Conservation (phyloP, 2,888 invertebrate species). For the Brachylomia viminalis region DNA sequence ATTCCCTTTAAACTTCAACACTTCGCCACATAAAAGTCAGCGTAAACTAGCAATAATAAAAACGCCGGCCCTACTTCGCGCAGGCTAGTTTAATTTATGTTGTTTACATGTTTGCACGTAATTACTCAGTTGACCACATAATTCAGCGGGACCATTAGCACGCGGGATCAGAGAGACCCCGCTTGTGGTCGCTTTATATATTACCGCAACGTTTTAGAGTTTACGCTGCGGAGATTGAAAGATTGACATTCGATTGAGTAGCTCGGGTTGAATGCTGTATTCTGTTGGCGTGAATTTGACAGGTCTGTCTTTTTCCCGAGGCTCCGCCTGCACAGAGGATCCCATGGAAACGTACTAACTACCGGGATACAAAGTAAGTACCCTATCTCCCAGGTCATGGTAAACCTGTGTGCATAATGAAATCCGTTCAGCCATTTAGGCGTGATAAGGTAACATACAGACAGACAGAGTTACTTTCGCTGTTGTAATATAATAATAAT, state of each 20-base stretch:
- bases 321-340: too few relatives aligned
- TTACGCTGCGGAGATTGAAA: conserved; percentile 5
- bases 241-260: conserved; percentile 15
- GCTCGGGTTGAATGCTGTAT: not conserved
- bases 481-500: too few relatives aligned
- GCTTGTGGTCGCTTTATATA: conserved; percentile 53
- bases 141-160: conserved; percentile 58
- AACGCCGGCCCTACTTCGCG: conserved; percentile 41
- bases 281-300: not conserved
- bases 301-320: too few relatives aligned
- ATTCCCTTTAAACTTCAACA: conserved; percentile 6
- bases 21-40: conserved; percentile 32
- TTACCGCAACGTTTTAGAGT: conserved; percentile 51
- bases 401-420: too few relatives aligned
- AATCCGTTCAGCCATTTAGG: too few relatives aligned
- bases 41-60: conserved; percentile 16
- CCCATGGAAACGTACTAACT: too few relatives aligned
- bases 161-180: conserved; percentile 38
- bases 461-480: too few relatives aligned
- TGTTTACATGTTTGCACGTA: conserved; percentile 61
- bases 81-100: conserved; percentile 47
- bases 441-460: too few relatives aligned
- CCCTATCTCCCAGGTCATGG: too few relatives aligned
- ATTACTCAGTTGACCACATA: conserved; percentile 60
- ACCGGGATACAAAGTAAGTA: too few relatives aligned